Conservation (phyloP, 2,888 invertebrate genomes). For the Bhutanitis thaidina region DNA sequence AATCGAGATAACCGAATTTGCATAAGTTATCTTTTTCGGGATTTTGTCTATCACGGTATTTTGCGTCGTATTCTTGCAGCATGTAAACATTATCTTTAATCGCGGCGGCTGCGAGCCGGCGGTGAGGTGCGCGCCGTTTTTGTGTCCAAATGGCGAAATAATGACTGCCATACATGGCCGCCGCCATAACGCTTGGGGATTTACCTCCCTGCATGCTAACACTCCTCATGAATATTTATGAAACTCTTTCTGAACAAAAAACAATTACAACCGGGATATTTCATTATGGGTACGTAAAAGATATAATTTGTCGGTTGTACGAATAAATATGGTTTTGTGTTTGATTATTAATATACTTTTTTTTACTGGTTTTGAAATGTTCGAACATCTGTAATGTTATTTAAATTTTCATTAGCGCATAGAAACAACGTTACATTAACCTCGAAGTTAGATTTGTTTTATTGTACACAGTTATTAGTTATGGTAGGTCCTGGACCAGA, state of each 20-base stretch:
- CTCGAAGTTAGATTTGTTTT: too few species aligned
- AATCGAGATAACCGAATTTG: too few species aligned
- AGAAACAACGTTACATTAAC: too few species aligned
- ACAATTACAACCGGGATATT: conserved; percentile 29
- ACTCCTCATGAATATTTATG: conserved; percentile 74
- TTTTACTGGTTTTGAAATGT: too few species aligned
- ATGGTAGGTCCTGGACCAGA: too few species aligned
- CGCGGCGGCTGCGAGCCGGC: conserved; percentile 28
- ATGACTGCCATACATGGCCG: conserved; percentile 63
- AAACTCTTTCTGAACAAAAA: conserved; percentile 57
- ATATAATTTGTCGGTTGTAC: conserved; percentile 4
- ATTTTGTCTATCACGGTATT: too few species aligned
- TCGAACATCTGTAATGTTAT: too few species aligned
- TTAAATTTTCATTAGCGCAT: too few species aligned
- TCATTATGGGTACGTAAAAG: conserved; percentile 13
- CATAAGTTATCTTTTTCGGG: too few species aligned
- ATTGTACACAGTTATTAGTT: too few species aligned
- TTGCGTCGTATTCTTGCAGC: neutral
- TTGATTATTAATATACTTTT: too few species aligned
- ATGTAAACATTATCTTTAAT: conserved; percentile 21
- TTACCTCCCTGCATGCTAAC: conserved; percentile 65
- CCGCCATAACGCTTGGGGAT: conserved; percentile 43
- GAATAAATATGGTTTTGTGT: too few species aligned
- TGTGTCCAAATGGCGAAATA: conserved; percentile 72
- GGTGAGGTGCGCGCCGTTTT: conserved; percentile 61